Percentiles rank a stretch among this genome's conserved stretches.
Evolutionary conservation across 2,113 vertebrate genomes (phyloP).

Genomic region (Aix galericulata): DNA sequence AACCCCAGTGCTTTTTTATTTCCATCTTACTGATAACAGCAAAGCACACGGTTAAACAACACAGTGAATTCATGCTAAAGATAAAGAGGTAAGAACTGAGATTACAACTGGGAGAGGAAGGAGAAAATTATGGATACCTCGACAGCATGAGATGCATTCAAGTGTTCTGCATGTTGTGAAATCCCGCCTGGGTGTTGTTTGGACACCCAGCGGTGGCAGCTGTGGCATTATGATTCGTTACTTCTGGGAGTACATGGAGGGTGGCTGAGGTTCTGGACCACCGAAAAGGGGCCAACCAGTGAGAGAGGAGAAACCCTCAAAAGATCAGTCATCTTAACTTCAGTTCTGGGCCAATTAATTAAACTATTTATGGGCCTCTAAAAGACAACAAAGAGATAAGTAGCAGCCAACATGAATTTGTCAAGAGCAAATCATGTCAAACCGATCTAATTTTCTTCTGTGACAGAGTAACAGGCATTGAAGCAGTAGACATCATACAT

Average conservation of each 20-base stretch:
- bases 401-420: neutral
- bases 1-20: neutral
- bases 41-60: neutral
- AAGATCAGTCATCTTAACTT: neutral
- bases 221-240: neutral
- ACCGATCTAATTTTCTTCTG: neutral
- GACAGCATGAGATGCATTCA: neutral
- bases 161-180: neutral
- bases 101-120: neutral
- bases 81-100: neutral
- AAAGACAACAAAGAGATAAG: neutral
- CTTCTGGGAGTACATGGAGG: neutral
- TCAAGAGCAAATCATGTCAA: neutral
- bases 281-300: neutral
- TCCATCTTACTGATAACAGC: neutral
- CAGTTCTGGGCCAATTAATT: neutral
- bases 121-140: neutral
- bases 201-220: neutral
- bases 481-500: fast-evolving
- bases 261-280: neutral
- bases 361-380: neutral
- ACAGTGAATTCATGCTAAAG: neutral
- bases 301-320: neutral
- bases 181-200: neutral
- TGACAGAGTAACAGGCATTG: neutral